Evolutionary conservation across 2,888 invertebrate genomes (phyloP), one percentile per base, ranked within the genome.

Genomic region (Coenonympha glycerion): DNA sequence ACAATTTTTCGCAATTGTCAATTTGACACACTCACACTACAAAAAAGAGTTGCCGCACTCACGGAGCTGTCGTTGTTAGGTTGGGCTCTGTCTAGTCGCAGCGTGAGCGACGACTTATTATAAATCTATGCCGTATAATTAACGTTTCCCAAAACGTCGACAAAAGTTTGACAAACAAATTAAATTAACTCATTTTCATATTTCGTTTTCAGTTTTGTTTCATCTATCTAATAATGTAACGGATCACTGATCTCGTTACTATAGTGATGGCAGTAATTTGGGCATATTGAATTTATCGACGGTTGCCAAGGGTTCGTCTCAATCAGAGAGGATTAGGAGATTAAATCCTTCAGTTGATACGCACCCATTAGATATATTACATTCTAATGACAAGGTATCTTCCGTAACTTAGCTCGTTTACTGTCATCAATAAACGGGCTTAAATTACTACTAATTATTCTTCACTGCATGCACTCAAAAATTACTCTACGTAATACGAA

Each of bases 241-340:
- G 36, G 28, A 46, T 28, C 39, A 40, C 33, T 52, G 31, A 48
- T 18, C 16, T 28, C 24, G 58, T 53, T 47, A 26, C 52, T 52
- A 56, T 52, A 40, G 54, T 11, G 49, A 58, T 59, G 57, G 63
- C 65, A 68, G 69, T 74, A 73, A 78, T 79, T 75, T 74, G 69
- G 67, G 73, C 66, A 70, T 77, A 78, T 78, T 77, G 72, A 77
- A 79, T 81, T 73, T 78, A 75, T 73, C 73, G 76, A 72, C 69
- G 73, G 69, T 73, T 50, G 52, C 57, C 57, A 75, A 68, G 65
- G 65, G 71, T 63, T 52, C 36, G 24, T 49, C 65, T 63, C 63
- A 53, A 63, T 66, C 61, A 59, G 66, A 70, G 71, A 71, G 73
- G 77, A 73, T 68, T 63, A 64, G 66, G 69, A 73, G 75, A 79